phyloP scores from a whole-genome alignment of 2,113 vertebrate species.

The Papio anubis region DNA sequence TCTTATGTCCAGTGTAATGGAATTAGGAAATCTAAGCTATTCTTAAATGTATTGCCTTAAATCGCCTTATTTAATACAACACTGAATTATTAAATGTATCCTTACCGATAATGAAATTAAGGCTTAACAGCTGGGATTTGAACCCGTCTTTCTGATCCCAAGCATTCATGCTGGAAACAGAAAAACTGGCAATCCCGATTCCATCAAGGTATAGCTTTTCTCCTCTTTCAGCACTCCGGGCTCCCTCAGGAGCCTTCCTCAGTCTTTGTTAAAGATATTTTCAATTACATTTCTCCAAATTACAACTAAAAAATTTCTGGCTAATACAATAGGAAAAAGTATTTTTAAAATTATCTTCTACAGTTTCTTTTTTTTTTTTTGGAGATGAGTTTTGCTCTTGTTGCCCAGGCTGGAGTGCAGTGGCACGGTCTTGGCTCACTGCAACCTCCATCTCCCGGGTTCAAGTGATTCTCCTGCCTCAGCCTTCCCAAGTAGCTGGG shows the following conservation, averaged over 20 bases:
- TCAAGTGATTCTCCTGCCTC: too few species aligned
- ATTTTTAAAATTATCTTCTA: background rate
- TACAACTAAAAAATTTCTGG: background rate
- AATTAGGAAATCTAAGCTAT: slow-evolving; percentile 36
- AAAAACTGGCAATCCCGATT: background rate
- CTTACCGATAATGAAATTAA: slow-evolving; percentile 22
- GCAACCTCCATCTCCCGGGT: too few species aligned
- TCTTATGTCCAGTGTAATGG: background rate
- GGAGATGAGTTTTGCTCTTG: too few species aligned
- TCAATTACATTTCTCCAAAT: background rate
- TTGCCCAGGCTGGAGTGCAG: too few species aligned
- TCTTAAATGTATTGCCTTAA: background rate
- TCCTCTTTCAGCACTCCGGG: background rate
- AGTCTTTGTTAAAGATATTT: background rate
- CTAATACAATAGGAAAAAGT: background rate
- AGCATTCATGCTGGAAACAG: background rate
- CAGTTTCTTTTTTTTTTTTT: background rate
- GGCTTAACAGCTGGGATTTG: background rate
- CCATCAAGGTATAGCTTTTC: background rate
- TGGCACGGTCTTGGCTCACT: too few species aligned
- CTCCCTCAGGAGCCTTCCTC: background rate
- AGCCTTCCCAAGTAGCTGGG: too few species aligned
- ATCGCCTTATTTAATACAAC: background rate
- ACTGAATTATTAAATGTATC: background rate
- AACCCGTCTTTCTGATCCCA: background rate